These are phyloP conservation scores for Tetragnatha montana DNA, from an alignment of 2,888 invertebrate species.

Conservation along the genomic window DNA sequence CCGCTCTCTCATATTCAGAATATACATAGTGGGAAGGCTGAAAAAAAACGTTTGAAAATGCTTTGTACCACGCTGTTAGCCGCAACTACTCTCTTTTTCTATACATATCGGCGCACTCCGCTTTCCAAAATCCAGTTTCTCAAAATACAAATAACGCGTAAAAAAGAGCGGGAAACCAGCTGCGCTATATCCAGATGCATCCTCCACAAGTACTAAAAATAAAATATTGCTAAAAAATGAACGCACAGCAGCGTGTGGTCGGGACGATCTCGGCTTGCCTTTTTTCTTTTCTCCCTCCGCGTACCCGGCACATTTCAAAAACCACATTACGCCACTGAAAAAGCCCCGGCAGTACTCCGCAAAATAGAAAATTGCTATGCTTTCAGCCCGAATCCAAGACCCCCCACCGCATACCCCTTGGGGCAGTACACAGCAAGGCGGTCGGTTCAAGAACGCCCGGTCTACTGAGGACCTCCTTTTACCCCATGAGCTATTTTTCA, in stretches of 20 bases:
- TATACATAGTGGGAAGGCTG: neutral
- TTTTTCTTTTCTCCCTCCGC: neutral
- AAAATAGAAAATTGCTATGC: constrained; percentile 38
- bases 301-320: constrained; percentile 12
- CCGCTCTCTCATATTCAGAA: too few relatives aligned
- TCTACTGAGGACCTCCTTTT: neutral
- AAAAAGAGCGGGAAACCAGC: constrained; percentile 27
- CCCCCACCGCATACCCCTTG: constrained; percentile 4
- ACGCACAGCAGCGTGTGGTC: neutral
- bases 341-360: constrained; percentile 19
- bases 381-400: neutral
- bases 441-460: neutral
- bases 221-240: neutral
- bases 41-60: neutral
- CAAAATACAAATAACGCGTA: neutral
- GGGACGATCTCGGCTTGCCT: neutral
- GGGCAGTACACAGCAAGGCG: neutral
- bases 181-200: constrained; percentile 6
- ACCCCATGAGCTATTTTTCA: neutral
- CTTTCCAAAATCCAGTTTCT: constrained; percentile 11
- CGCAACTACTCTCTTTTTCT: neutral
- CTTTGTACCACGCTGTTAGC: constrained; percentile 15
- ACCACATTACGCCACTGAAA: constrained; percentile 38
- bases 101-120: neutral
- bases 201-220: neutral